phyloP scores from a whole-genome alignment of 2,113 vertebrate genomes.

The Etheostoma spectabile region DNA sequence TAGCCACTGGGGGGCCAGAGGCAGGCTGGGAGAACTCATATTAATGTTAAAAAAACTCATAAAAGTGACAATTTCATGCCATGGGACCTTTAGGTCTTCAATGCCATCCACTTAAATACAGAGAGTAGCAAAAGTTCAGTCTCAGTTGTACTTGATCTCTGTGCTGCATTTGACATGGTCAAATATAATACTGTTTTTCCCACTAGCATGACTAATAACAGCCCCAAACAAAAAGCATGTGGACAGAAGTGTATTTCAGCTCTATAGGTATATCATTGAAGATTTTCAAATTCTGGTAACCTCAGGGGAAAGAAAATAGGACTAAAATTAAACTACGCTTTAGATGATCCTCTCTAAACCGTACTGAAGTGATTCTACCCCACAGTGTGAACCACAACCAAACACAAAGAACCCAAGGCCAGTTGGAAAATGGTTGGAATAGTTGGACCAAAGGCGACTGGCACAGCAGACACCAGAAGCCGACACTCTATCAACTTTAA shows the following conservation, averaged over 20 bases:
- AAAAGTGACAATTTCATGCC: too few species aligned
- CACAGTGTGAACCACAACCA: background rate
- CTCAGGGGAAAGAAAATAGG: background rate
- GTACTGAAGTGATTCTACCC: background rate
- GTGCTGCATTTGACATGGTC: too few species aligned
- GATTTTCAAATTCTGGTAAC: background rate
- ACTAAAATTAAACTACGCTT: background rate
- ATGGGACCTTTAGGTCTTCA: too few species aligned
- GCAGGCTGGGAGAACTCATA: too few species aligned
- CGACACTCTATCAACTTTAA: background rate
- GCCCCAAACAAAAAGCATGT: too few species aligned
- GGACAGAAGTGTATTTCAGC: background rate
- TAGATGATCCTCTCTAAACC: background rate
- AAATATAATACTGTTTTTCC: too few species aligned
- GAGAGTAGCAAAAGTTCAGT: too few species aligned
- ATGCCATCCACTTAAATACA: too few species aligned
- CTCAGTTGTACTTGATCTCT: too few species aligned
- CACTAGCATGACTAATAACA: too few species aligned
- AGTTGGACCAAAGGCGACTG: background rate
- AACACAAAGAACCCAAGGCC: background rate
- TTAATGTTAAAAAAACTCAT: too few species aligned
- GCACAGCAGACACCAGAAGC: background rate
- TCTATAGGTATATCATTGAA: background rate
- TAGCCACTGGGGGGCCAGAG: too few species aligned
- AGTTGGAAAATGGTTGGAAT: conserved; percentile 5